Evolutionary conservation across 2,113 vertebrate species (phyloP), one percentile per base, ranked within the genome.

Genomic region (Climacteris rufus): DNA sequence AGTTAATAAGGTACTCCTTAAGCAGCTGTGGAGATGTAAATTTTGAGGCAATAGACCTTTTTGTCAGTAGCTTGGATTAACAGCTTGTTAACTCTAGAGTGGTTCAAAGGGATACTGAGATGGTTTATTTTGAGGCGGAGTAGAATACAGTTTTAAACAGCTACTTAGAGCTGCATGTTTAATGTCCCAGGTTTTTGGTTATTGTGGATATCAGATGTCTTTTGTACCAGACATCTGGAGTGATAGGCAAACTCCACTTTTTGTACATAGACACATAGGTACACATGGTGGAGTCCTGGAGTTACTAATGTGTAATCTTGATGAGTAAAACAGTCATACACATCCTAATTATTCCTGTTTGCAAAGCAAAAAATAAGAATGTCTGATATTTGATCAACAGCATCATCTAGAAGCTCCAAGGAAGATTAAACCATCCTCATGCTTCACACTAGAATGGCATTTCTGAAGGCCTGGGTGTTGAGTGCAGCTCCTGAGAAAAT

Each of bases 1-100:
- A 80, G 24, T 28, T 93, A 89, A 82, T 85, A 94, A 92, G 65
- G 70, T 68, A 52, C 15, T 90, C 31, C 61, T 96, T 87, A 84
- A 68, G 71, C 42, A 92, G 72, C 88, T 96, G 65, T 65, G 47
- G 66, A 90, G 64, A 88, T 60, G 80, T 64, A 84, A 89, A 94
- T 97, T 96, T 95, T 71, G 88, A 94, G 92, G 39, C 68, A 96
- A 75, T 24, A 93, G 52, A 80, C 8, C 28, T 76, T 56, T 96
- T 95, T 83, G 31, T 66, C 52, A 81, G 42, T 69, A 53, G 40
- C 89, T 81, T 68, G 31, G 63, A 68, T 76, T 69, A 83, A 33
- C 66, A 90, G 47, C 70, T 69, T 60, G 37, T 83, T 83, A 49
- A 71, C 19, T 19, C 64, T 42, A 45, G 54, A 90, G 24, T 57